Evolutionary conservation across 2,113 vertebrate species (phyloP), one percentile per base, ranked within the genome.

Genomic region (Syrrhaptes paradoxus): DNA sequence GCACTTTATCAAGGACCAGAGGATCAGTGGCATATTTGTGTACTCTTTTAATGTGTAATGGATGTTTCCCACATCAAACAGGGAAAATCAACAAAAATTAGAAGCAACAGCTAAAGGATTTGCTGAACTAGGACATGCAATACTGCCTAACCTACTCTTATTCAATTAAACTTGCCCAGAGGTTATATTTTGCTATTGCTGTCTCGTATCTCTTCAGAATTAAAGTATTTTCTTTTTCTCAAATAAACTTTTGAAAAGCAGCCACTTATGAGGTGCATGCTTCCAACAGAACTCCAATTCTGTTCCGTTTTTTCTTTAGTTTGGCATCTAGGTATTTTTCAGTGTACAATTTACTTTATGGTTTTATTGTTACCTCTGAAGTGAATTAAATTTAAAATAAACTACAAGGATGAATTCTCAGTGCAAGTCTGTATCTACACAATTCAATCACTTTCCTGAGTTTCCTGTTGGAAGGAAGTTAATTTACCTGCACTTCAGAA

Each of bases 1-100:
- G 94, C 95, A 95, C 19, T 68, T 81, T 92, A 95, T 89, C 94
- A 97, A 95, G 90, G 77, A 96, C 73, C 81, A 91, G 90, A 94
- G 49, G 48, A 95, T 95, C 93, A 93, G 80, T 71, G 68, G 75
- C 84, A 95, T 83, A 88, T 94, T 94, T 92, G 63, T 91, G n/a
- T 85, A 75, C 45, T 89, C 76, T 85, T 81, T 78, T 87, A 78
- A 82, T 41, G 48, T 45, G 61, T 89, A 96, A 94, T 90, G 45
- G 75, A 68, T 96, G 48, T 95, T 96, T 96, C 83, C 65, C 1
- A 0, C 86, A 95, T 94, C 52, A 91, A 89, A 85, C n/a, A 49
- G 67, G 36, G 59, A 83, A 90, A 87, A 86, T 26, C 43, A 84
- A 65, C 57, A 92, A 49, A 88, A 73, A 59, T 36, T 85, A 72